These are phyloP conservation scores for Penaeus vannamei DNA, from an alignment of 1,140 invertebrate species.

Conservation along the genomic window DNA sequence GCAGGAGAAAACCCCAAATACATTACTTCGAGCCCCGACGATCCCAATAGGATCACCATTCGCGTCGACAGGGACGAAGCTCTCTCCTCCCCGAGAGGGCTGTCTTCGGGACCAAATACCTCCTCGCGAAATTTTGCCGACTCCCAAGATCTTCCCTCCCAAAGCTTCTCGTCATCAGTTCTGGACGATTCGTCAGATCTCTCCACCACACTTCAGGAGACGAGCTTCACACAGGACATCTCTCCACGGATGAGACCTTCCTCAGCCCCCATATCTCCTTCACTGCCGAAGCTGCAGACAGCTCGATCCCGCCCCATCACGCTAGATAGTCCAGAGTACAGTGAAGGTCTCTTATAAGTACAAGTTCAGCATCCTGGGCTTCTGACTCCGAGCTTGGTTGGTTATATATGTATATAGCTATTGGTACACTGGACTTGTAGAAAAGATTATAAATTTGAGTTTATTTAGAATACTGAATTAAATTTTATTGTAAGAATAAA, in stretches of 20 bases:
- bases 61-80: slow-evolving; percentile 66
- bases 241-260: slow-evolving; percentile 5
- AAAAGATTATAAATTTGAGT: slow-evolving; percentile 16
- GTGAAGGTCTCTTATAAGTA: slow-evolving; percentile 55
- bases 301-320: slow-evolving; percentile 56
- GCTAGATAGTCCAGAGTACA: slow-evolving; percentile 61
- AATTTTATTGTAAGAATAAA: too few relatives aligned
- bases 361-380: slow-evolving; percentile 36
- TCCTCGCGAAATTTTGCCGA: slow-evolving; percentile 48
- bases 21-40: slow-evolving; percentile 19
- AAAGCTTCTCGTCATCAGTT: slow-evolving; percentile 20
- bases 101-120: slow-evolving; percentile 37
- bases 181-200: slow-evolving; percentile 1
- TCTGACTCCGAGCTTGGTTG: slow-evolving; percentile 37
- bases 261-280: slow-evolving; percentile 45
- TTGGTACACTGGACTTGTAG: slow-evolving; percentile 35
- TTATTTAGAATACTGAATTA: not conserved
- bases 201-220: slow-evolving; percentile 45
- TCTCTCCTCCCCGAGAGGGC: slow-evolving; percentile 51
- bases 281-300: slow-evolving; percentile 52
- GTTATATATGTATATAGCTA: slow-evolving; percentile 44
- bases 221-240: slow-evolving; percentile 40
- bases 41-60: slow-evolving; percentile 68
- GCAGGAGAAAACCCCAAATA: slow-evolving; percentile 31
- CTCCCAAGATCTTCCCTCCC: slow-evolving; percentile 33